Base-by-base conservation (phyloP, 2,888 invertebrate species). In the Cheilosia variabilis region DNA sequence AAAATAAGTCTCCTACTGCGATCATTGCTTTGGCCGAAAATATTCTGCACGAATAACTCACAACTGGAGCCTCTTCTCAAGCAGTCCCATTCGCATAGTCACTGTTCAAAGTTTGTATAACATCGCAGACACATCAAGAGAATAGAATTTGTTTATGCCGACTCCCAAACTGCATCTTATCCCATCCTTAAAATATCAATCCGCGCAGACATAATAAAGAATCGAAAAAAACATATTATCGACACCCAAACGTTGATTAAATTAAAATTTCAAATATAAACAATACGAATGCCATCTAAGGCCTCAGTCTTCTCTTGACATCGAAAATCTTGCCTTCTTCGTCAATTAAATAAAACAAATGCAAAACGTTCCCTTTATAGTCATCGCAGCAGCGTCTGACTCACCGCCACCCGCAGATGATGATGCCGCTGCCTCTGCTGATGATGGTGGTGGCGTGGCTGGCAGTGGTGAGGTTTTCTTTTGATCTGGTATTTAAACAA, bases 401-500 rank as follows among this genome's bases (percentile, higher is more conserved):
- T 9, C 45, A 47, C 31, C 34, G 50, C 41, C 22, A 50, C 50
- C 45, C 31, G 62, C 27, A 31, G 34, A 22, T 31, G 45, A 43
- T 62, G 41, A 17, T 27, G 37, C 31, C 22, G 31, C 15, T 27
- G 55, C 37, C 45, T 6, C 57, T 65, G 60, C 4, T 41, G 63
- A 58, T 31, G 68, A 9, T 27, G 50, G 41, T 43, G 41, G 57
- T 58, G 57, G 10, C 22, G 13, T 15, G 31, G 27, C 19, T 72
- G 71, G 52, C 55, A 43, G 45, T 75, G 73, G 55, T 75, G 62
- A 60, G 71, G 41, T 41, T 73, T 78, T 76, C 80, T 75, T 86
- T 86, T 86, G 84, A 86, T 86, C 84, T 86, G 79, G 55, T 80
- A 86, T 86, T 86, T 86, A 86, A 86, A 86, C 80, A 86, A 86